Evolutionary conservation across 2,113 vertebrate species (phyloP), one percentile per base, ranked within the genome.

Genomic region (Cheilinus undulatus): DNA sequence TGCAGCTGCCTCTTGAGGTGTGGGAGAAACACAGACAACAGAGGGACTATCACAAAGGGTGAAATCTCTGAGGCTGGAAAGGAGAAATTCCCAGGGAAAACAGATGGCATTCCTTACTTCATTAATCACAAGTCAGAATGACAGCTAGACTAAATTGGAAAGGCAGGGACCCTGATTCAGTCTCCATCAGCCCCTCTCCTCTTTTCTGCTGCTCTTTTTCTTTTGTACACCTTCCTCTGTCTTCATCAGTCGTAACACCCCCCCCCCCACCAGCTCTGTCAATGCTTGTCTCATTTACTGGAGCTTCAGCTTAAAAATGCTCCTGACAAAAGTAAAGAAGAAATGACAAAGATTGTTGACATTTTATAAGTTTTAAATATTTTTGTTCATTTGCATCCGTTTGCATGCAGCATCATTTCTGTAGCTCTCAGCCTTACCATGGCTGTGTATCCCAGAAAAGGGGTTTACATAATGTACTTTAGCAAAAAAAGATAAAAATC

Each of bases 61-160:
- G 73, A n/a, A n/a, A 70, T 68, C 48, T 83, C 50, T 17, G 42
- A 52, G 38, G 24, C 27, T 1, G n/a, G 23, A 80, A 66, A 34
- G 32, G 50, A 76, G 70, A 85, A 69, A 70, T 77, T 83, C 79
- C 69, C 71, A 43, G 76, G 51, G 69, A 77, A 76, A 89, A 87
- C 76, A 78, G 83, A 78, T 86, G 84, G 71, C 28, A 53, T 78
- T 79, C 62, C 64, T 56, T 60, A 68, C 65, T 60, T 78, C 81
- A 92, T 93, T 82, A 87, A 88, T 92, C 88, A 83, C 49, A 19
- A 45, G 48, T 24, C 53, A 36, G 69, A 23, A 65, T 84, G 84
- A 86, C 86, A 77, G 83, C 80, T 54, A 38, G 38, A 70, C 59
- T 83, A 85, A 88, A 88, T 73, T 84, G 73, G 51, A 86, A 68